phyloP scores from a whole-genome alignment of 1,140 invertebrate species.

The Drosophila kepulauana region DNA sequence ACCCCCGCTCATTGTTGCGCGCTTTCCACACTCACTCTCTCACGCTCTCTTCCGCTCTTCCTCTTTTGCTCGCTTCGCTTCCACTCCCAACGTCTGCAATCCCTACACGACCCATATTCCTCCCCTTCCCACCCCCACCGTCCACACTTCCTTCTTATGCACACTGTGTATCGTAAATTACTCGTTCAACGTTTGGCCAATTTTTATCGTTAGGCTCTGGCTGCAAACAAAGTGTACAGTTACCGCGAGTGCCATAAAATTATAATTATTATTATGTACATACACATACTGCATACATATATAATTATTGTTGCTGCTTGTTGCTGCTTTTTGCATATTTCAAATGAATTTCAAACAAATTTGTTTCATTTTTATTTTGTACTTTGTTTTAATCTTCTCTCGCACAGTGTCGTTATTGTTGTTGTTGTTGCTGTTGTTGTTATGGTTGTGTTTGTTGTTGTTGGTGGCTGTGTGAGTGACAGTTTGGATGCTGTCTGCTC shows the following conservation, averaged over 20 bases:
- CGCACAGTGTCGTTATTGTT: not conserved
- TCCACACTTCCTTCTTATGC: not conserved
- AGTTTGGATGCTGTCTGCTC: conserved; percentile 65
- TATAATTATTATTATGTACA: conserved; percentile 28
- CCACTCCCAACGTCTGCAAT: not conserved
- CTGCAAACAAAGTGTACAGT: conserved; percentile 65
- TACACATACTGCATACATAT: conserved; percentile 11
- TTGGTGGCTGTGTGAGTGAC: conserved; percentile 29
- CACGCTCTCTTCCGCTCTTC: not conserved
- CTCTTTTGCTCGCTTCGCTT: no score
- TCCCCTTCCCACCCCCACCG: not conserved
- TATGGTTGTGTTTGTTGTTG: conserved; percentile 3
- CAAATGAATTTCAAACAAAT: conserved; percentile 34
- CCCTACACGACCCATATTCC: conserved; percentile 5
- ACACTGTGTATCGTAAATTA: conserved; percentile 21
- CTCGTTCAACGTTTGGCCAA: conserved; percentile 56
- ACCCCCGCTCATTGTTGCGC: not conserved
- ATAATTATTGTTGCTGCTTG: conserved; percentile 2
- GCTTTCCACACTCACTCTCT: not conserved
- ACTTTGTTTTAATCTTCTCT: conserved; percentile 6
- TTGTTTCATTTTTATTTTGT: not conserved
- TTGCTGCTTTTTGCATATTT: conserved; percentile 1
- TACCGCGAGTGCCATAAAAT: conserved; percentile 36
- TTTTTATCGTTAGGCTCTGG: conserved; percentile 56
- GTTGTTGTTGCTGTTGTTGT: not conserved